Evolutionary conservation across 1,140 invertebrate genomes (phyloP).

Genomic region (Telenomus remus): DNA sequence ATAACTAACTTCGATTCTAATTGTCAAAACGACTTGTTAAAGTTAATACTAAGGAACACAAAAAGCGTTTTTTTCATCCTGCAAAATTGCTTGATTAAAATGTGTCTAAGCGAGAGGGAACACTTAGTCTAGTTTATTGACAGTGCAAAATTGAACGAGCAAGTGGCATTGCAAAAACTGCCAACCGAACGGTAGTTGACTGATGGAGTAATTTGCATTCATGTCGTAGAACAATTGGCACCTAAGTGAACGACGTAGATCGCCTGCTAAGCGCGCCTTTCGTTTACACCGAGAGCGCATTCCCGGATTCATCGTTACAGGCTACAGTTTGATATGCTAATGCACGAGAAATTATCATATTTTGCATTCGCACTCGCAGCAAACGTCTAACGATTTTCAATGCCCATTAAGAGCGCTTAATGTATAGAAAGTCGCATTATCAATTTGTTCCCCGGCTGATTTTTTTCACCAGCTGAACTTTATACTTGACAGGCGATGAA

Average conservation of each 20-base stretch:
- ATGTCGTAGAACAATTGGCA: constrained; percentile 49
- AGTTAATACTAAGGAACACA: no score
- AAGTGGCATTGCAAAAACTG: constrained; percentile 27
- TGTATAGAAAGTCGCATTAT: no score
- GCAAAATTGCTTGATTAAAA: neutral
- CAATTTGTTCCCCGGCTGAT: no score
- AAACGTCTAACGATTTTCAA: constrained; percentile 17
- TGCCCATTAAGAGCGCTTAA: no score
- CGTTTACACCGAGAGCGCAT: constrained; percentile 33
- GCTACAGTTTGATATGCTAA: constrained; percentile 31
- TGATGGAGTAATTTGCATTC: constrained; percentile 51
- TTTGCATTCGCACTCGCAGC: neutral
- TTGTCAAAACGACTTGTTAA: no score
- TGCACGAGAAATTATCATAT: constrained; percentile 17
- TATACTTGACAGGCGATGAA: no score
- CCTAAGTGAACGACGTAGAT: constrained; percentile 49
- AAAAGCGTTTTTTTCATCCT: no score
- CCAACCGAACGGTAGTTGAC: constrained; percentile 45
- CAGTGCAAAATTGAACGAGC: constrained; percentile 14
- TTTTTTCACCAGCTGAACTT: neutral
- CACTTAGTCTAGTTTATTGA: constrained; percentile 8
- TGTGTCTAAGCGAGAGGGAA: constrained; percentile 1
- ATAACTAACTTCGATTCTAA: no score
- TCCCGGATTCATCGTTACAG: constrained; percentile 33
- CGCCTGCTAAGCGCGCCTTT: constrained; percentile 39